Conservation (phyloP, 2,888 invertebrate genomes). For the Cephus rjabovi region DNA sequence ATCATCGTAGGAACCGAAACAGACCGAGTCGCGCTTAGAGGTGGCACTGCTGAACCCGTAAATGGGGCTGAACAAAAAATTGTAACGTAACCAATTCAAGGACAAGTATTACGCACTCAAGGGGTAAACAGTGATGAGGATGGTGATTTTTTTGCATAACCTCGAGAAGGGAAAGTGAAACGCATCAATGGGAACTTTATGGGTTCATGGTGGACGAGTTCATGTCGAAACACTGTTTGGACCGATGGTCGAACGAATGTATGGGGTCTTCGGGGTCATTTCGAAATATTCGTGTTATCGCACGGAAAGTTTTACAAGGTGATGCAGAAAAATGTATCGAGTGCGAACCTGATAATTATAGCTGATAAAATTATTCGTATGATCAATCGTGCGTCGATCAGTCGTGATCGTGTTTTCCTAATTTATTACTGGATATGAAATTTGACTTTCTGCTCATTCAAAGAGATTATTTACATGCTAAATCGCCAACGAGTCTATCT, state of each 20-base stretch:
- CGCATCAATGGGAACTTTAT: slow-evolving; percentile 43
- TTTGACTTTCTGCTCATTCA: neutral
- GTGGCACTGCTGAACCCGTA: neutral
- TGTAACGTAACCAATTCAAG: slow-evolving; percentile 49
- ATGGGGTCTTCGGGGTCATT: neutral
- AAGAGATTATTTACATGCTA: neutral
- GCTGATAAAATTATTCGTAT: neutral
- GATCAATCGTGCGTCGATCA: neutral
- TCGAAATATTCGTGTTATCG: neutral
- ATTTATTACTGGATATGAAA: neutral
- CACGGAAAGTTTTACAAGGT: neutral
- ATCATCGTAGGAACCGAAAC: slow-evolving; percentile 3
- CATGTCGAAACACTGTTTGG: slow-evolving; percentile 8
- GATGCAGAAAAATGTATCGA: neutral
- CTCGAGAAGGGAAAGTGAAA: slow-evolving; percentile 44
- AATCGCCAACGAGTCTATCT: neutral
- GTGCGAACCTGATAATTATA: neutral
- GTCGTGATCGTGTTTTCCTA: neutral
- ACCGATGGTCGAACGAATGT: neutral
- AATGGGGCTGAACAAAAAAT: slow-evolving; percentile 24
- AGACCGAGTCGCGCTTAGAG: neutral
- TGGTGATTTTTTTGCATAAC: slow-evolving; percentile 42
- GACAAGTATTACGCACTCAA: slow-evolving; percentile 41
- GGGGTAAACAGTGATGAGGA: slow-evolving; percentile 42
- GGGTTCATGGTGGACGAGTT: slow-evolving; percentile 29